Base-by-base conservation (phyloP, 2,888 invertebrate genomes). In the Nomada ruficornis region DNA sequence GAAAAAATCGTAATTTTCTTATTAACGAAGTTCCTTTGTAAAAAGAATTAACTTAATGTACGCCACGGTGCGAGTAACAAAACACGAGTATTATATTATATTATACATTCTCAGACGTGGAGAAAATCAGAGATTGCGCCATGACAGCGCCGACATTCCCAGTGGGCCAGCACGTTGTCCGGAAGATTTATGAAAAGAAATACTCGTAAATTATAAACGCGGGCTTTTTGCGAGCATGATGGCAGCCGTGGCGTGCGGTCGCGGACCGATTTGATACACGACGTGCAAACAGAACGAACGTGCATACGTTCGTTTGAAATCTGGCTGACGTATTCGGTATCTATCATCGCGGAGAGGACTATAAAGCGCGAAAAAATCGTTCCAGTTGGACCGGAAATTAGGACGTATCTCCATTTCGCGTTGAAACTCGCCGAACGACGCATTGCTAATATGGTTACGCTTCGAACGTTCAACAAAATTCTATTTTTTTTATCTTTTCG, bases 161-260 rank as follows among this genome's bases (percentile, higher is more conserved):
- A 52, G 73, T 80, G 82, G 84, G 73, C 57, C 57, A 42, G 65
- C 77, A 75, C 75, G 85, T 87, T 80, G 57, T 75, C 64, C 55
- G 36, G 67, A 81, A 87, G 89, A 89, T 89, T 89, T 89, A 89
- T 89, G 89, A 85, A 89, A 89, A 89, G 89, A 85, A 89, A 89
- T 87, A 83, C 85, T 84, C 88, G 85, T 89, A 89, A 89, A 89
- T 89, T 89, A 89, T 89, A 83, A 89, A 89, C 81, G 84, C 73
- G 63, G 78, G 75, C 64, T 70, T 64, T 67, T 50, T 82, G 72
- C 78, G 80, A 71, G 72, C 71, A 64, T 62, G 84, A 75, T 47
- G 75, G 60, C 77, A 26, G 44, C 57, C 65, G 57, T 63, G 54
- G 65, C 47, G 44, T 52, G 70, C 54, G 76, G 77, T 75, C 54